phyloP scores from a whole-genome alignment of 2,113 vertebrate species.

The Trogon surrucura region DNA sequence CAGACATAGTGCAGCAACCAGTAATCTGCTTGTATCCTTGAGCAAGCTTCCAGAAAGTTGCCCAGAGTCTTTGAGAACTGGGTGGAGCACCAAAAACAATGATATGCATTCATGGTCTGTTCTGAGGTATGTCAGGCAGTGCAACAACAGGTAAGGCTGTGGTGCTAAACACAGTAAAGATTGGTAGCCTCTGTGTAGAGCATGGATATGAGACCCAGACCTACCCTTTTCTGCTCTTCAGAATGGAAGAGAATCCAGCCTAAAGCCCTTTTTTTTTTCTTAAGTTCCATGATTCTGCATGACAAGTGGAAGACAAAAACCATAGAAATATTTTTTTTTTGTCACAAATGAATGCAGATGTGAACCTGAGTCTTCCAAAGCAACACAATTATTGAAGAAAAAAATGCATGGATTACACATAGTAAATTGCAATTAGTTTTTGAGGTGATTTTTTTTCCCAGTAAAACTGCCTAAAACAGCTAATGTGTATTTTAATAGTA shows the following conservation, averaged over 20 bases:
- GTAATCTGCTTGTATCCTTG: not conserved
- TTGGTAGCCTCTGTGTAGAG: not conserved
- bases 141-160: not conserved
- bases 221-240: not conserved
- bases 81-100: not conserved
- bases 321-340: not conserved
- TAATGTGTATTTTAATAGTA: not conserved
- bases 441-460: not conserved
- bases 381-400: not conserved
- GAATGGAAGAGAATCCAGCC: not conserved
- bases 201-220: not conserved
- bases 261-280: not conserved
- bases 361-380: not conserved
- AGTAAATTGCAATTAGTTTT: not conserved
- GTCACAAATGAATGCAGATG: not conserved
- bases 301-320: not conserved
- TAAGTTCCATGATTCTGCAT: not conserved
- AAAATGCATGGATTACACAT: not conserved
- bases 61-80: no score
- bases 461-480: not conserved
- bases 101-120: not conserved
- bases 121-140: not conserved
- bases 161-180: not conserved
- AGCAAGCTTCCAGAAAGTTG: not conserved
- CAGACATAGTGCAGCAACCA: not conserved